Evolutionary conservation across 2,797 vertebrate genomes (phyloP), one percentile per base, ranked within the genome.

Genomic region (Tenualosa ilisha): DNA sequence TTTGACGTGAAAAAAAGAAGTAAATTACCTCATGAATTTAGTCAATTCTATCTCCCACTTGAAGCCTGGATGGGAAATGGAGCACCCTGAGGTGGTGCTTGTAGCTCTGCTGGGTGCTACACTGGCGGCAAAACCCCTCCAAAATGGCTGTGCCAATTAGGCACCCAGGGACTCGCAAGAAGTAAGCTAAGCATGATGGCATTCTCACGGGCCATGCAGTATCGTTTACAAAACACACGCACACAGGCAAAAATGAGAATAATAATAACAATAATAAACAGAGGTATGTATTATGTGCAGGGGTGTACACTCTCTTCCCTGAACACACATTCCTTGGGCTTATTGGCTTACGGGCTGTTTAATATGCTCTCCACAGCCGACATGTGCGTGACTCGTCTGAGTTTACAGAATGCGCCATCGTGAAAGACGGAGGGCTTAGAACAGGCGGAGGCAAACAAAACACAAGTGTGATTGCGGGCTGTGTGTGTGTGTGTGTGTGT

Each of bases 271-370:
- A 51, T 51, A 51, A 24, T 24, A 63, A 13, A 26, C 4, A 31
- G 4, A 43, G 13, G 1, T 17, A 4, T 40, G 37, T 6, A 20
- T 51, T 51, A 26, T 13, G 63, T 37, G 37, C 68, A 75, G 37
- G 86, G 88, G 87, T 91, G 91, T 93, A 92, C 92, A 91, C 88
- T 86, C 85, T 84, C 79, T 88, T 75, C 87, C 86, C 87, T 87
- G 88, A 92, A 91, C 89, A 88, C 91, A 89, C 88, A 91, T 84
- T 85, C 82, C 68, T 81, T 53, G 61, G 86, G 88, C 91, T 94
- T 91, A 94, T 93, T 93, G 91, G 91, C 92, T 93, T 68, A 59
- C 84, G 86, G 89, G 61, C 84, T 91, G 89, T 92, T 94, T 93
- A 94, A 91, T 92, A 93, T 94, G 93, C 89, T 85, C 87, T 85